These are phyloP conservation scores for Antidorcas marsupialis DNA, from an alignment of 2,113 vertebrate genomes.

Conservation along the genomic window DNA sequence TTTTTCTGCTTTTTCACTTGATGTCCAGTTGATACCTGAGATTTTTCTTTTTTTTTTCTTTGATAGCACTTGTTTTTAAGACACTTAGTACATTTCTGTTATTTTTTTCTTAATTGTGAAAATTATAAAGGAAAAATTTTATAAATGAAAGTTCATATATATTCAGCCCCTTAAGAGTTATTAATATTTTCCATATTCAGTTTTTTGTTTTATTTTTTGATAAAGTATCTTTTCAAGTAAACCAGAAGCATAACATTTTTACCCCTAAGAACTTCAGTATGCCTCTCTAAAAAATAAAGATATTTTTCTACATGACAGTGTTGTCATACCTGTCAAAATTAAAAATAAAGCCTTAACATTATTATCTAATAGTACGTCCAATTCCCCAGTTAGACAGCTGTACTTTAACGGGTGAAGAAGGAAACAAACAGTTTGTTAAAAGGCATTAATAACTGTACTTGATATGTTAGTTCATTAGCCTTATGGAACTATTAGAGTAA, in stretches of 20 bases:
- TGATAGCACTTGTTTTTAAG: neutral
- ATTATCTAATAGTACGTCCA: slow-evolving; percentile 1
- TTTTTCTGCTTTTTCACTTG: neutral
- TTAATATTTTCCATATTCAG: neutral
- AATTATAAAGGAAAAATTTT: neutral
- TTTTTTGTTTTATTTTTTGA: neutral
- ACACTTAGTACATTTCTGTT: neutral
- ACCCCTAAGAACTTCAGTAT: neutral
- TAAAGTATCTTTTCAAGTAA: slow-evolving; percentile 34
- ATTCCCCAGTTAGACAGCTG: neutral
- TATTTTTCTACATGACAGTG: neutral
- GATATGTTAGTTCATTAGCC: neutral
- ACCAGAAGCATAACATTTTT: slow-evolving; percentile 9
- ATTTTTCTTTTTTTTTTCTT: neutral
- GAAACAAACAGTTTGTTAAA: slow-evolving; percentile 3
- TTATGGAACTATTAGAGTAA: neutral
- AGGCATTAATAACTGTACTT: neutral
- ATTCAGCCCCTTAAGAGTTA: neutral
- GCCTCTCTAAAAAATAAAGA: neutral
- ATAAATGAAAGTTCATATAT: neutral
- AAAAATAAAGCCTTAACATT: slow-evolving; percentile 22
- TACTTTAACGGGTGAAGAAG: slow-evolving; percentile 31
- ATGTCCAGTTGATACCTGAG: neutral
- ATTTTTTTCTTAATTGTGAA: slow-evolving; percentile 1
- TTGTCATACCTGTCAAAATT: neutral